These are phyloP conservation scores for Venturia canescens DNA, from an alignment of 1,140 invertebrate species.

Conservation along the genomic window DNA sequence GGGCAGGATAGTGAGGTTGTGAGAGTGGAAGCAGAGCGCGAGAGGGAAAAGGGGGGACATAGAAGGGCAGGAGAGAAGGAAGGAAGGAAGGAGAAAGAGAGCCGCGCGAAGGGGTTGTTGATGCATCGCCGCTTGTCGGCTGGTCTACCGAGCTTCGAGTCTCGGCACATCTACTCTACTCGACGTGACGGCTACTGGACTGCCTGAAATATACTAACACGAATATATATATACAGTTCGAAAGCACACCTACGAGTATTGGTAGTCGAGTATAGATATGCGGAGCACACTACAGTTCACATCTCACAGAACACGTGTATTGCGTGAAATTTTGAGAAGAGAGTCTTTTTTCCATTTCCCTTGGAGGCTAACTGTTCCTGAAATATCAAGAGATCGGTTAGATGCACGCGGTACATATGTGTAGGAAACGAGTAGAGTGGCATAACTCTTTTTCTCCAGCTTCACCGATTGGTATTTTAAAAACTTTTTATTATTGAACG, in stretches of 20 bases:
- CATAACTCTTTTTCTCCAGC: too few relatives aligned
- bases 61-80: not conserved
- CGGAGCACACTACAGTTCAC: not conserved
- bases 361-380: too few relatives aligned
- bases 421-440: too few relatives aligned
- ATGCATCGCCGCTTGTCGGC: slow-evolving; percentile 67
- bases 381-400: too few relatives aligned
- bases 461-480: too few relatives aligned
- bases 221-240: not conserved
- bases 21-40: not conserved
- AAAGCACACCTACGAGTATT: not conserved
- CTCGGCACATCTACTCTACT: slow-evolving; percentile 30
- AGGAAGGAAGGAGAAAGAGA: not conserved
- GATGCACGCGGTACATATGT: too few relatives aligned
- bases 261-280: not conserved
- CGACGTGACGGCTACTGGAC: slow-evolving; percentile 34
- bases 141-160: slow-evolving; percentile 62
- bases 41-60: not conserved
- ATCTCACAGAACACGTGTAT: not conserved
- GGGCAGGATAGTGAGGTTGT: not conserved
- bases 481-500: too few relatives aligned
- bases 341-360: too few relatives aligned
- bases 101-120: slow-evolving; percentile 55
- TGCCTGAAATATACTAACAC: slow-evolving; percentile 3
- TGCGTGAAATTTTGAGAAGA: not conserved